Percentiles rank a stretch among this genome's conserved stretches.
phyloP scores from a whole-genome alignment of 2,888 invertebrate genomes.

The Anthophora plumipes region DNA sequence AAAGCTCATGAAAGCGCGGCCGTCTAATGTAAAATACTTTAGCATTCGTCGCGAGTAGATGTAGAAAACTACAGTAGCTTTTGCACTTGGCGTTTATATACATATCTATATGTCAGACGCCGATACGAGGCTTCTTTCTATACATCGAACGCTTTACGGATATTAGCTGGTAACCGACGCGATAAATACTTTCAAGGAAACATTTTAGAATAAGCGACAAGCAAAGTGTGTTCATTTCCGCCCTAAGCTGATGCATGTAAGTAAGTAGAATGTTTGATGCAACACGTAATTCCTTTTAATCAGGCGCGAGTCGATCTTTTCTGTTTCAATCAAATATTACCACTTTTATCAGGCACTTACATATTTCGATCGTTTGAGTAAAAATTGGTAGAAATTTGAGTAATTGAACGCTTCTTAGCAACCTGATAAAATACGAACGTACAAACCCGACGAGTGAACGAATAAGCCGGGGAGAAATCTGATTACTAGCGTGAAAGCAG shows the following conservation, averaged over 20 bases:
- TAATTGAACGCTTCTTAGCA: too few species aligned
- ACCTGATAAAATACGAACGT: too few species aligned
- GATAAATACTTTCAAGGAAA: background rate
- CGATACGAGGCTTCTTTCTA: background rate
- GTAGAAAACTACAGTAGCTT: conserved; percentile 24
- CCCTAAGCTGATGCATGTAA: background rate
- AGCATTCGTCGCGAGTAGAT: background rate
- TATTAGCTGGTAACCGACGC: background rate
- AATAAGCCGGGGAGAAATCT: too few species aligned
- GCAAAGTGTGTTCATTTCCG: background rate
- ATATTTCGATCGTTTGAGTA: background rate
- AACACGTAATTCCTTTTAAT: background rate
- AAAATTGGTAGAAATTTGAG: too few species aligned
- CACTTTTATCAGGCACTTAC: background rate
- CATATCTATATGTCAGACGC: too few species aligned
- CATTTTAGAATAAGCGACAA: conserved; percentile 1
- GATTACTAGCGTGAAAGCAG: background rate
- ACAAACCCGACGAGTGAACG: too few species aligned
- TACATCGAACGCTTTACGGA: background rate
- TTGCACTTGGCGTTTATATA: background rate
- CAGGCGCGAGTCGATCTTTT: background rate
- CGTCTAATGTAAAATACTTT: too few species aligned
- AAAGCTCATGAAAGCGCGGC: too few species aligned
- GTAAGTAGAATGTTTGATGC: too few species aligned
- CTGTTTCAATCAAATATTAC: background rate